Conservation (phyloP, 2,888 invertebrate genomes). For the Callyntrura sp. region DNA sequence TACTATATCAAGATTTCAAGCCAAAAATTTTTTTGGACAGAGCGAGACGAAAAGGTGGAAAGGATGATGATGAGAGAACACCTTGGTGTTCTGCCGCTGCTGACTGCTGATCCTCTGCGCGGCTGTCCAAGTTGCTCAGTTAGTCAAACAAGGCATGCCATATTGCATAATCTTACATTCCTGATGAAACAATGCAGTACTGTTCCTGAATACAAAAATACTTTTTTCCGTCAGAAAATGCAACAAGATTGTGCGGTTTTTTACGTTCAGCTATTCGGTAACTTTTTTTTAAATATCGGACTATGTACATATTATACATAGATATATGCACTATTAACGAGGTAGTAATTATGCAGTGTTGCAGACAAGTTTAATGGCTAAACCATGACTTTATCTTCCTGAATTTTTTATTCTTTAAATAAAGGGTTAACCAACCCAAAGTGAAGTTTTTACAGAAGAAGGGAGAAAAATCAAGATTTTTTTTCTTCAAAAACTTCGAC, state of each 20-base stretch:
- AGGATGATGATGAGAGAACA: slow-evolving; percentile 9
- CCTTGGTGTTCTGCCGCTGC: background rate
- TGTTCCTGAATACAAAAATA: slow-evolving; percentile 46
- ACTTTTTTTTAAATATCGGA: background rate
- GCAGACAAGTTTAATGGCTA: slow-evolving; percentile 76
- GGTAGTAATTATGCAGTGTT: slow-evolving; percentile 74
- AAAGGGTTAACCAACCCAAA: slow-evolving; percentile 54
- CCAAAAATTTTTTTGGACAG: slow-evolving; percentile 26
- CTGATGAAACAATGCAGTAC: slow-evolving; percentile 53
- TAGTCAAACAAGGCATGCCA: slow-evolving; percentile 31
- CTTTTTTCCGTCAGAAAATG: slow-evolving; percentile 4
- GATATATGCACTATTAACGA: slow-evolving; percentile 55
- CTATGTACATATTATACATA: background rate
- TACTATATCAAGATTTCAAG: slow-evolving; percentile 40
- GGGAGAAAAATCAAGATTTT: slow-evolving; percentile 50
- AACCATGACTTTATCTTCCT: slow-evolving; percentile 76
- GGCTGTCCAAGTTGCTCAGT: background rate
- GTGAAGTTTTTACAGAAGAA: background rate
- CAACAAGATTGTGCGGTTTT: slow-evolving; percentile 34
- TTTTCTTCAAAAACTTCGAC: slow-evolving; percentile 32
- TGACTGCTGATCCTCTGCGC: background rate
- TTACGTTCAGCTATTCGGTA: slow-evolving; percentile 31
- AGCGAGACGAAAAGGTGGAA: background rate
- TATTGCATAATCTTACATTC: background rate
- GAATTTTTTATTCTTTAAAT: slow-evolving; percentile 66